Conservation (phyloP, 2,797 vertebrate species). For the Chaetodon trifasciatus region DNA sequence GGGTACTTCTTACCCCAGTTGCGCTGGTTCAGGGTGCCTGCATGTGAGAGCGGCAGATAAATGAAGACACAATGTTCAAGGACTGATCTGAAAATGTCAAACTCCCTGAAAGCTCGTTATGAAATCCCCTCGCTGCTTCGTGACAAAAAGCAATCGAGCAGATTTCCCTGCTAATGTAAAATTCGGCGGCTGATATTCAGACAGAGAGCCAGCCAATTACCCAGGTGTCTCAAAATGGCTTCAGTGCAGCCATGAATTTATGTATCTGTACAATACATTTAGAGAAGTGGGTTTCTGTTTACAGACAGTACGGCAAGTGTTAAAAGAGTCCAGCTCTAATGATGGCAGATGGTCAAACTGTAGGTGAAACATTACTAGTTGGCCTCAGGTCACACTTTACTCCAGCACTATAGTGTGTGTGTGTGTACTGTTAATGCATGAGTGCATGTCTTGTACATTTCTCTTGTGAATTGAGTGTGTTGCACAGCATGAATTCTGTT, state of each 20-base stretch:
- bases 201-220: background rate
- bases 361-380: constrained; percentile 26
- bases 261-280: background rate
- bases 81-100: constrained; percentile 3
- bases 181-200: background rate
- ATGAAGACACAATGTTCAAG: background rate
- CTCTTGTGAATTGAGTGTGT: constrained; percentile 2
- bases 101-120: background rate
- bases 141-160: background rate
- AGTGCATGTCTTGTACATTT: constrained; percentile 3
- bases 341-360: constrained; percentile 35
- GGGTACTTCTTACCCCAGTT: constrained; percentile 94
- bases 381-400: constrained; percentile 33
- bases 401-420: background rate
- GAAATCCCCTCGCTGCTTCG: background rate
- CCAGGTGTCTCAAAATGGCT: background rate
- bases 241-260: background rate
- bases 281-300: background rate
- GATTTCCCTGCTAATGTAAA: background rate
- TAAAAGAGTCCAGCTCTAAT: background rate
- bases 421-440: constrained; percentile 6
- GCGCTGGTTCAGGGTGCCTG: constrained; percentile 92
- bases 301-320: background rate
- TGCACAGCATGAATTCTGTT: constrained; percentile 8
- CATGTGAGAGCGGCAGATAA: background rate